Evolutionary conservation across 2,797 vertebrate species (phyloP).

Genomic region (Catharus ustulatus): DNA sequence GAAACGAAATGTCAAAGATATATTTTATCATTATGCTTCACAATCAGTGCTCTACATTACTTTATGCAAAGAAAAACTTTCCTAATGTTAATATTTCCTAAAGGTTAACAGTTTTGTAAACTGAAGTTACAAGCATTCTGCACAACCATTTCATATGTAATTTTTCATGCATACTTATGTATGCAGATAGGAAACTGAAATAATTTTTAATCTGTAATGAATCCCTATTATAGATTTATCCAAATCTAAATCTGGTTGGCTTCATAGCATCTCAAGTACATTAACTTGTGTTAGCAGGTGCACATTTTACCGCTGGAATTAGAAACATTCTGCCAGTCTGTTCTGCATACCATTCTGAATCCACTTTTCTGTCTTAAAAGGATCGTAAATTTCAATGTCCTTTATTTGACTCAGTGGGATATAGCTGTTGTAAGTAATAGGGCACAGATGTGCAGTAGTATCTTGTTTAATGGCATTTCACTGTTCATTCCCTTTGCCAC

Average conservation of each 20-base stretch:
- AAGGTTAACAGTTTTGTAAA: constrained; percentile 71
- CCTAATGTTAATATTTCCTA: constrained; percentile 78
- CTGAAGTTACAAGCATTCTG: constrained; percentile 70
- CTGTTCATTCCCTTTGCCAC: constrained; percentile 80
- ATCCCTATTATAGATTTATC: constrained; percentile 70
- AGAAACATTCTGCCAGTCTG: constrained; percentile 77
- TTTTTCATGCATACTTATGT: constrained; percentile 69
- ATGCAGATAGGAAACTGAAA: constrained; percentile 68
- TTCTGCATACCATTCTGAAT: constrained; percentile 79
- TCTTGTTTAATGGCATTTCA: constrained; percentile 81
- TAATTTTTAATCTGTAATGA: constrained; percentile 75
- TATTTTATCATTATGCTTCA: constrained; percentile 81
- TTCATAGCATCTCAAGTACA: constrained; percentile 71
- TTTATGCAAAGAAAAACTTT: constrained; percentile 81
- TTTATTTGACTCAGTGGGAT: constrained; percentile 81
- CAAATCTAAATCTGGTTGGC: constrained; percentile 70
- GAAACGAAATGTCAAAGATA: constrained; percentile 75
- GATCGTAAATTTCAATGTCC: constrained; percentile 79
- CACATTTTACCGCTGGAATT: constrained; percentile 75
- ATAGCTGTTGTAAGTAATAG: constrained; percentile 79
- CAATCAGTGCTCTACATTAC: constrained; percentile 81
- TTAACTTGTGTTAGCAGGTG: constrained; percentile 80
- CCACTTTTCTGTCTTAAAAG: constrained; percentile 79
- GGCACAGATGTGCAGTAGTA: constrained; percentile 80
- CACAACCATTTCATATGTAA: constrained; percentile 65